Evolutionary conservation across 2,888 invertebrate genomes (phyloP).

Genomic region (Parnassius glacialis): DNA sequence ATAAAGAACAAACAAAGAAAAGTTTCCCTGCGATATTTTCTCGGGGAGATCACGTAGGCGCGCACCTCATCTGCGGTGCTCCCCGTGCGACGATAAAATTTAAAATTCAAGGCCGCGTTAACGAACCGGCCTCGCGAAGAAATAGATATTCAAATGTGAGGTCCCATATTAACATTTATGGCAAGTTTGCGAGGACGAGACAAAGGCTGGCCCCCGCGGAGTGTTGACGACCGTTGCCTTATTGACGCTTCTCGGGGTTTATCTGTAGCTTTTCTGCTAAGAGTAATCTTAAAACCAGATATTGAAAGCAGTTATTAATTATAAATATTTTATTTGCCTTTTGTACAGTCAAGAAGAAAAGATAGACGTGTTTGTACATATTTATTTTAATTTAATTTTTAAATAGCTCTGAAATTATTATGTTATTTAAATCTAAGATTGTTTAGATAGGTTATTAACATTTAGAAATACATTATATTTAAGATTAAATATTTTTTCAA

Average conservation of each 20-base stretch:
- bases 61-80: conserved; percentile 76
- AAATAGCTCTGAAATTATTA: too few species aligned
- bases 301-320: too few species aligned
- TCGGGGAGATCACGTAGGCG: conserved; percentile 75
- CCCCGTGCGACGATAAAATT: conserved; percentile 78
- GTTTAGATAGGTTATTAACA: too few species aligned
- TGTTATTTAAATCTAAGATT: too few species aligned
- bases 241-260: conserved; percentile 13
- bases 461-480: too few species aligned
- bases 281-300: background rate
- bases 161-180: conserved; percentile 82
- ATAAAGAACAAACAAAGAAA: conserved; percentile 66
- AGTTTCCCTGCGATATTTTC: conserved; percentile 67
- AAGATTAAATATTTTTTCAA: too few species aligned
- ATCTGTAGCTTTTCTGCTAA: background rate
- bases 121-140: conserved; percentile 80
- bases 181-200: conserved; percentile 79
- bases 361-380: too few species aligned
- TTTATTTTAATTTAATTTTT: too few species aligned
- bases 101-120: conserved; percentile 82
- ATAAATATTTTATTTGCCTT: too few species aligned
- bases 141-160: conserved; percentile 81
- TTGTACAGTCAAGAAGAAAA: too few species aligned
- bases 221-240: conserved; percentile 26
- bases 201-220: conserved; percentile 63